These are phyloP conservation scores for Geotrypetes seraphini DNA, from an alignment of 2,797 vertebrate genomes.

Conservation along the genomic window DNA sequence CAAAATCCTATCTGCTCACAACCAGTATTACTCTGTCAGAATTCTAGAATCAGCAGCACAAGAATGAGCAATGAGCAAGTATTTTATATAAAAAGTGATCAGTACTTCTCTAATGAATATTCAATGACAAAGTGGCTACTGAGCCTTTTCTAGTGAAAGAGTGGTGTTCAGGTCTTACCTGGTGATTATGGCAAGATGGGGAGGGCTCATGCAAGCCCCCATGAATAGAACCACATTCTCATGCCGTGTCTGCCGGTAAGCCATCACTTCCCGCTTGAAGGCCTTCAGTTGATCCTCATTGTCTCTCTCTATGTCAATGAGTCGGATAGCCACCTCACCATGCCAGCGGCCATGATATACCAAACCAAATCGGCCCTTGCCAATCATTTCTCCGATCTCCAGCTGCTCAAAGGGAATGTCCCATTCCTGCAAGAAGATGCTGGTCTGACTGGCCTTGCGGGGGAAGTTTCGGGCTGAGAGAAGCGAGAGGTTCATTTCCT, in stretches of 20 bases:
- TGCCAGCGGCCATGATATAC: conserved; percentile 97
- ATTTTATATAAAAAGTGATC: too few relatives aligned
- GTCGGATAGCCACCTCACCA: conserved; percentile 87
- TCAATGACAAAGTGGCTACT: background rate
- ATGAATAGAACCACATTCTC: conserved; percentile 98
- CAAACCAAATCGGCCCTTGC: conserved; percentile 91
- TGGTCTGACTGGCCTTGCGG: conserved; percentile 96
- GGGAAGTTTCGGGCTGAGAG: conserved; percentile 92
- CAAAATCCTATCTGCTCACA: too few relatives aligned
- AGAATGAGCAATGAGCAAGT: too few relatives aligned
- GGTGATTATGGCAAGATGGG: conserved; percentile 96
- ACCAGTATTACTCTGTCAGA: too few relatives aligned
- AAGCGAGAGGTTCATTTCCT: conserved; percentile 96
- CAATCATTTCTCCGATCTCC: conserved; percentile 91
- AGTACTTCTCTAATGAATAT: too few relatives aligned
- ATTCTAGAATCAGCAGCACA: too few relatives aligned
- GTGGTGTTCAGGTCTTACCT: conserved; percentile 55
- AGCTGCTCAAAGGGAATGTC: conserved; percentile 97
- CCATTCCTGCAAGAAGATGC: conserved; percentile 98
- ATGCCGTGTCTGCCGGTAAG: conserved; percentile 89
- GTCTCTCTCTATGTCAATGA: conserved; percentile 95
- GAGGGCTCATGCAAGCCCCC: conserved; percentile 97
- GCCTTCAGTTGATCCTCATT: conserved; percentile 95
- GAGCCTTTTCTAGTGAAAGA: too few relatives aligned
- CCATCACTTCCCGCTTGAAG: conserved; percentile 97